These are phyloP conservation scores for Chironomus tepperi DNA, from an alignment of 1,140 invertebrate species.

Conservation along the genomic window DNA sequence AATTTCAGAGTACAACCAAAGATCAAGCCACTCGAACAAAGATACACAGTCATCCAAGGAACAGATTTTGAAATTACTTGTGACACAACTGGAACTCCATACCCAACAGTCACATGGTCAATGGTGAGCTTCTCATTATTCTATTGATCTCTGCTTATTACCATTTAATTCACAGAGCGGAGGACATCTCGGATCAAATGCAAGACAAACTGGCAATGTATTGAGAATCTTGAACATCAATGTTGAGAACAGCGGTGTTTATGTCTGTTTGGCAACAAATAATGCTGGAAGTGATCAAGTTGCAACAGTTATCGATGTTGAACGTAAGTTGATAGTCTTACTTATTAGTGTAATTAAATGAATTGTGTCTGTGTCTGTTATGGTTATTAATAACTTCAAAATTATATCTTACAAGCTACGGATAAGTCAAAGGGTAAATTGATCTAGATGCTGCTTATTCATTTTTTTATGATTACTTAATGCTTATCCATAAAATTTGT, in stretches of 20 bases:
- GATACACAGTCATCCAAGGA: slow-evolving; percentile 68
- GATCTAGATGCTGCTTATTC: background rate
- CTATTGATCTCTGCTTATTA: background rate
- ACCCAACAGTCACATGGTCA: slow-evolving; percentile 67
- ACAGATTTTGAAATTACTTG: slow-evolving; percentile 68
- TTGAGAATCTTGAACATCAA: slow-evolving; percentile 61
- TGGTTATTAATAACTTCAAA: slow-evolving; percentile 5
- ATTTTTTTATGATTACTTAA: background rate
- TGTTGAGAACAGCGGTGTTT: slow-evolving; percentile 68
- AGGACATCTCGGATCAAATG: slow-evolving; percentile 51
- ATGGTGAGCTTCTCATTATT: slow-evolving; percentile 46
- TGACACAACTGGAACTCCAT: slow-evolving; percentile 54
- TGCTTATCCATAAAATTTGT: background rate
- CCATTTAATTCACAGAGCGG: slow-evolving; percentile 24
- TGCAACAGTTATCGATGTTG: slow-evolving; percentile 74
- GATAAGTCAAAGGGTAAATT: slow-evolving; percentile 5
- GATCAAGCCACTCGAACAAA: slow-evolving; percentile 53
- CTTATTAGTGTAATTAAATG: slow-evolving; percentile 19
- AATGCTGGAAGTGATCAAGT: slow-evolving; percentile 47
- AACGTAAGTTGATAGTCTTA: slow-evolving; percentile 54
- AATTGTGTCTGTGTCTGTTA: no score
- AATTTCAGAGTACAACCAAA: slow-evolving; percentile 40
- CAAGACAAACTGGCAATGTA: slow-evolving; percentile 55
- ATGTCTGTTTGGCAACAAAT: slow-evolving; percentile 61
- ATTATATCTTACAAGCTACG: slow-evolving; percentile 1